Conservation (phyloP, 2,888 invertebrate species). For the Tetramorium bicarinatum region DNA sequence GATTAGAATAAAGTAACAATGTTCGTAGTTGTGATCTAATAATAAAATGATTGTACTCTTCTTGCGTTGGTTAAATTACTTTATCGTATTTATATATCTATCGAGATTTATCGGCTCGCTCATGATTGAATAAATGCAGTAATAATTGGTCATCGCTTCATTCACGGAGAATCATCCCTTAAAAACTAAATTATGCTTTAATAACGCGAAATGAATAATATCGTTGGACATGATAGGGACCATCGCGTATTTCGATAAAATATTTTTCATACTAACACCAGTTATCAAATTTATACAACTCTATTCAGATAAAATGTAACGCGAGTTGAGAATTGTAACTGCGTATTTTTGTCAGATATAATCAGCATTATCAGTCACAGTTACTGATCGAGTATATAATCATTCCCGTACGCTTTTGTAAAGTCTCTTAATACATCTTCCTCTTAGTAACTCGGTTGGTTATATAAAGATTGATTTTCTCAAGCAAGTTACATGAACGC, state of each 20-base stretch:
- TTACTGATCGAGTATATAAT: conserved; percentile 2
- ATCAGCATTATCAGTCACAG: conserved; percentile 5
- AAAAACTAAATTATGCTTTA: conserved; percentile 33
- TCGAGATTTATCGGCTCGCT: conserved; percentile 1
- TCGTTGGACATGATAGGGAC: conserved; percentile 2
- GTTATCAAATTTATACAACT: conserved; percentile 26
- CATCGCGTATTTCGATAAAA: not conserved
- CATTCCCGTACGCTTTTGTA: not conserved
- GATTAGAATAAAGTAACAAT: conserved; percentile 27
- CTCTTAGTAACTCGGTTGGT: not conserved
- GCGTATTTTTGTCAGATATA: not conserved
- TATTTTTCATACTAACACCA: conserved; percentile 9
- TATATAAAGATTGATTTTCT: conserved; percentile 34
- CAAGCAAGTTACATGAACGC: conserved; percentile 28
- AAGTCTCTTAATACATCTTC: conserved; percentile 1
- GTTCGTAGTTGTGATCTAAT: not conserved
- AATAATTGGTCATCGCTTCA: conserved; percentile 26
- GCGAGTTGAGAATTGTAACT: conserved; percentile 12
- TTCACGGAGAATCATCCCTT: conserved; percentile 21
- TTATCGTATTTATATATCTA: conserved; percentile 34
- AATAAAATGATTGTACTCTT: conserved; percentile 36
- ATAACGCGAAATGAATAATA: conserved; percentile 26
- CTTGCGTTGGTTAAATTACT: conserved; percentile 2
- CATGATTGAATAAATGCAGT: conserved; percentile 21
- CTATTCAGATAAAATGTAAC: not conserved